Evolutionary conservation across 2,113 vertebrate genomes (phyloP).

Genomic region (Mesocricetus auratus): DNA sequence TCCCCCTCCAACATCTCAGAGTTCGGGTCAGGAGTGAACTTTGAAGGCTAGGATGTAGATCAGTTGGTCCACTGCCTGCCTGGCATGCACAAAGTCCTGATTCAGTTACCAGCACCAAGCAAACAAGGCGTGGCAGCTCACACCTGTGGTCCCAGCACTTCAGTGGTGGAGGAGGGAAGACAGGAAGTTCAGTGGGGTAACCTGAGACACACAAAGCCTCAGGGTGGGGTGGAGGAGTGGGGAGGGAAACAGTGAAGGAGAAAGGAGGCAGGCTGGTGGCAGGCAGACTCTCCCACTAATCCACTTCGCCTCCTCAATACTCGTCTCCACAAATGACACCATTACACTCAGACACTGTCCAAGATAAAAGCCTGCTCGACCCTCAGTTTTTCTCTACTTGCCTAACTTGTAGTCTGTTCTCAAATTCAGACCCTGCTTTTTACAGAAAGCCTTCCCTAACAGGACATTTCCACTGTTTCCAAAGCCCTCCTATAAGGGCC

Average conservation of each 20-base stretch:
- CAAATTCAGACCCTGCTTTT: background rate
- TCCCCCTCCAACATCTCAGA: conserved; percentile 7
- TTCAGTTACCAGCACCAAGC: background rate
- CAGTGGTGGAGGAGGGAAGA: background rate
- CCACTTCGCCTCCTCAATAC: background rate
- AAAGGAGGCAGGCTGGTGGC: background rate
- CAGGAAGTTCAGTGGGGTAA: background rate
- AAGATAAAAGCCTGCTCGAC: background rate
- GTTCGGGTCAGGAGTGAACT: background rate
- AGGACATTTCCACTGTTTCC: background rate
- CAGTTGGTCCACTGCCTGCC: background rate
- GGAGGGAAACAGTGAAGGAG: background rate
- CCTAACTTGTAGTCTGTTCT: conserved; percentile 24
- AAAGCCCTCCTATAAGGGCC: background rate
- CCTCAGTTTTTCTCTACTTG: background rate
- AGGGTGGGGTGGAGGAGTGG: background rate
- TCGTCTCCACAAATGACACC: background rate
- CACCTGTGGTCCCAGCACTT: background rate
- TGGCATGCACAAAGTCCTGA: background rate
- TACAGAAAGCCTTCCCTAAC: background rate
- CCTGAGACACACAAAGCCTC: too few species aligned
- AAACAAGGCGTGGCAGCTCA: background rate
- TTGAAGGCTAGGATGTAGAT: background rate
- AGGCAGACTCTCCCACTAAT: background rate
- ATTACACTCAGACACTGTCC: background rate